Conservation (phyloP, 2,113 vertebrate species). For the Leptobrachium leishanense region DNA sequence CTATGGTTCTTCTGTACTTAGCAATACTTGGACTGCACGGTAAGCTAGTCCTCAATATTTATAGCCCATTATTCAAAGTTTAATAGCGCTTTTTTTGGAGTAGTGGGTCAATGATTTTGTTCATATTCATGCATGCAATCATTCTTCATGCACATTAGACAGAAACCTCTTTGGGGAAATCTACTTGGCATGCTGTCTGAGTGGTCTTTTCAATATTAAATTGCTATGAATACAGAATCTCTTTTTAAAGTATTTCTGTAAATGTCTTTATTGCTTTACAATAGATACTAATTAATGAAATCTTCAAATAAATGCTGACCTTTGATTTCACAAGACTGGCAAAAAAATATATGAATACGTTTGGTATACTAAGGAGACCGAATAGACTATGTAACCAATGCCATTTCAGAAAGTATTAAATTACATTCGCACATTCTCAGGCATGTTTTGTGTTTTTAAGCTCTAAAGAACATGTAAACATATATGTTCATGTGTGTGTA, state of each 20-base stretch:
- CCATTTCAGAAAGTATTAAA: constrained; percentile 21
- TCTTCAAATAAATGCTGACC: constrained; percentile 46
- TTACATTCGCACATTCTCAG: not conserved
- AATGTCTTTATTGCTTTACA: constrained; percentile 45
- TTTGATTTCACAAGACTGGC: constrained; percentile 37
- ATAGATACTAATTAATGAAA: constrained; percentile 34
- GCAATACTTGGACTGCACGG: constrained; percentile 17
- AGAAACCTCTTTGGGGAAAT: constrained; percentile 42
- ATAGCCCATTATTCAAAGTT: constrained; percentile 29
- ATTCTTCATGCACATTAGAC: constrained; percentile 35
- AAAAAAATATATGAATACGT: constrained; percentile 23
- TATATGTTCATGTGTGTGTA: too few relatives aligned
- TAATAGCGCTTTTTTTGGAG: constrained; percentile 14
- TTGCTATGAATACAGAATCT: constrained; percentile 39
- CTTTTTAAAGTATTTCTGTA: constrained; percentile 34
- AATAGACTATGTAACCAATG: constrained; percentile 2
- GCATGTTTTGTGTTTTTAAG: too few relatives aligned
- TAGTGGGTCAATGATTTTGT: constrained; percentile 32
- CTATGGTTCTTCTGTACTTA: too few relatives aligned
- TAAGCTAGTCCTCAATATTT: constrained; percentile 25
- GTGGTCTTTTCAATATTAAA: constrained; percentile 46
- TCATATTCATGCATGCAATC: constrained; percentile 41
- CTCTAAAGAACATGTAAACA: too few relatives aligned
- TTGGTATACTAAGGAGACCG: constrained; percentile 22
- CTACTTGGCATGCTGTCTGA: constrained; percentile 36